Evolutionary conservation across 64 coral and sea anemone genomes (phyloP), one percentile per base, ranked within the genome.

Genomic region (Actinia tenebrosa): DNA sequence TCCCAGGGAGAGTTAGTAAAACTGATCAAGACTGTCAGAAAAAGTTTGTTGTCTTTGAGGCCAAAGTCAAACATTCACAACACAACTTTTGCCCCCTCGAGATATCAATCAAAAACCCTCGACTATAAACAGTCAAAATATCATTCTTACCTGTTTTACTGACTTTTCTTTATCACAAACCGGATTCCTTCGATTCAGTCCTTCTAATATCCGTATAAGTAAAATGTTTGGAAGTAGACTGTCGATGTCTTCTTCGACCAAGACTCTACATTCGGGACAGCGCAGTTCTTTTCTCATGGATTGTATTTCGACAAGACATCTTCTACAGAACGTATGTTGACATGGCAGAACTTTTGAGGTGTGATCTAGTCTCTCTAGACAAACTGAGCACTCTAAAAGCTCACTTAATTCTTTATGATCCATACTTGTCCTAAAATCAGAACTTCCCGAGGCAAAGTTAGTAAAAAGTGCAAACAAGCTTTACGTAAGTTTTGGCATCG

Each of bases 261-360:
- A 85, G 86, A 90, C 72, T n/a, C 97, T 80, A 78, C 97, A 99
- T 79, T 99, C 97, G 3, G 97, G 97, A 79, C 97, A 99, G 53
- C 93, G 88, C 16, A 99, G 79, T 64, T 99, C 97, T 45, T 99
- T 95, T 66, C 89, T 95, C 26, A 54, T 66, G 53, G 91, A 88
- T 59, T 92, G 89, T 9, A 99, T 75, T 72, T 95, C 93, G 46
- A 86, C 71, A 37, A 99, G 83, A 52, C 97, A 99, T 23, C 91
- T 83, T 66, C 83, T 93, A 79, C 93, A 95, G 78, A 99, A 95
- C 8, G 97, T 99, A 86, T 99, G 97, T 89, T 99, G 97, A 79
- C 97, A 99, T 10, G 97, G 97, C 42, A 99, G 64, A 82, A 99
- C 97, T 86, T 90, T 99, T 30, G 93, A 99, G 56, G 86, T 99